phyloP scores from a whole-genome alignment of 2,797 vertebrate species.

The Melopsittacus undulatus region DNA sequence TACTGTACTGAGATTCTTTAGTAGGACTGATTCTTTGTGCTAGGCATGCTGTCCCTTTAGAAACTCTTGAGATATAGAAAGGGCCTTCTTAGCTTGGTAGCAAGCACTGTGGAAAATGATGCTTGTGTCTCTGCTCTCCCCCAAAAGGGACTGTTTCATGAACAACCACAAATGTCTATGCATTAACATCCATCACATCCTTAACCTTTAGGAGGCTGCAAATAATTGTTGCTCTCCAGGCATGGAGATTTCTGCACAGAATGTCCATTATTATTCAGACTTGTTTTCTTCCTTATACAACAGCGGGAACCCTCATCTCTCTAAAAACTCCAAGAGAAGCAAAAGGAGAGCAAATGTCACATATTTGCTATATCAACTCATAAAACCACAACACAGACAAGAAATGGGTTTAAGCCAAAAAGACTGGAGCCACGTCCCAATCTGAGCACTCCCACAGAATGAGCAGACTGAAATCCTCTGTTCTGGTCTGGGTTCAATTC shows the following conservation, averaged over 20 bases:
- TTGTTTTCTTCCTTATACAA: conserved; percentile 33
- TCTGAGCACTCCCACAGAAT: conserved; percentile 36
- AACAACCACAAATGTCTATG: neutral
- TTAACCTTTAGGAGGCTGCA: conserved; percentile 36
- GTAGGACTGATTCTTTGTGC: neutral
- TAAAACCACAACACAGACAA: conserved; percentile 68
- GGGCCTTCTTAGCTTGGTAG: neutral
- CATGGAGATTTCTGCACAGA: conserved; percentile 20
- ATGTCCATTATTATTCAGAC: neutral
- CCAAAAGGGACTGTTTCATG: neutral
- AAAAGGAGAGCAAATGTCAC: conserved; percentile 66
- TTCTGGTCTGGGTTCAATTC: conserved; percentile 60
- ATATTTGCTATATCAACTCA: conserved; percentile 70
- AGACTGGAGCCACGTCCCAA: conserved; percentile 51
- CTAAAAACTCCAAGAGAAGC: conserved; percentile 37
- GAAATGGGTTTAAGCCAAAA: conserved; percentile 52
- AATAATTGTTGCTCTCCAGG: neutral
- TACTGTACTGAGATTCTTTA: neutral
- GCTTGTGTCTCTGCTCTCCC: conserved; percentile 4
- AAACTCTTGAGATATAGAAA: neutral
- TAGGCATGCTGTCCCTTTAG: neutral
- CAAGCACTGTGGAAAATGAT: neutral
- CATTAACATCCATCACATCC: neutral
- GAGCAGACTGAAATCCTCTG: conserved; percentile 56
- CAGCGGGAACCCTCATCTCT: neutral